phyloP scores from a whole-genome alignment of 2,797 vertebrate species.

The Gambelia wislizenii region DNA sequence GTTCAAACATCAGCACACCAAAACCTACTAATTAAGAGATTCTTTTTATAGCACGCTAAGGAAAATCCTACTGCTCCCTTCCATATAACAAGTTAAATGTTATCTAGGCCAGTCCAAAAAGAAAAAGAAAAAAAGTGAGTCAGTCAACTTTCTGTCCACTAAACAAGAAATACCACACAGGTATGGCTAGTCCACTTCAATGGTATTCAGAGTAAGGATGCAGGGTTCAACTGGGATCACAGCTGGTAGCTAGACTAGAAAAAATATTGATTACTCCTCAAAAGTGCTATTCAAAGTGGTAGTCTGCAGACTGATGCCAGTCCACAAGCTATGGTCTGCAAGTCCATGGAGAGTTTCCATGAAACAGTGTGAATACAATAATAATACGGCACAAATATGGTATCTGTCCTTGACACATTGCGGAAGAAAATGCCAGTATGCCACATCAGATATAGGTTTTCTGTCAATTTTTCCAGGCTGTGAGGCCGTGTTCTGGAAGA shows the following conservation, averaged over 20 bases:
- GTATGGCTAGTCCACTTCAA: neutral
- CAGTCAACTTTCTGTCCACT: neutral
- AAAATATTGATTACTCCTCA: too few relatives aligned
- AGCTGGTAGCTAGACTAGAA: neutral
- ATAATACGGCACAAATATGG: too few relatives aligned
- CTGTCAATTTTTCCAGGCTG: too few relatives aligned
- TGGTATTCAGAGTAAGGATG: neutral
- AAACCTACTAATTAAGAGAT: conserved; percentile 40
- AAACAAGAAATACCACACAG: neutral
- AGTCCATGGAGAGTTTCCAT: too few relatives aligned
- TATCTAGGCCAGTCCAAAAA: conserved; percentile 15
- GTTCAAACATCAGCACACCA: conserved; percentile 23
- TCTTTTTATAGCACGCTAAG: conserved; percentile 34
- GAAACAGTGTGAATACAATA: too few relatives aligned
- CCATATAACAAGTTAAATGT: neutral
- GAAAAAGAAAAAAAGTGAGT: neutral
- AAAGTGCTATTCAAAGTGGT: too few relatives aligned
- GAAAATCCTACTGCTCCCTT: conserved; percentile 9
- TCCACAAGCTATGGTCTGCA: too few relatives aligned
- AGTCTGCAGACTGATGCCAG: too few relatives aligned
- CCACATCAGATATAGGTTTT: too few relatives aligned
- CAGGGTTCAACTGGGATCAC: neutral
- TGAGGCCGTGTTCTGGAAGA: too few relatives aligned
- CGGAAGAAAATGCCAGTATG: too few relatives aligned
- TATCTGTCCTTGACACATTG: too few relatives aligned